Conservation (phyloP, 2,888 invertebrate genomes). For the Acanthosepion lycidas region DNA sequence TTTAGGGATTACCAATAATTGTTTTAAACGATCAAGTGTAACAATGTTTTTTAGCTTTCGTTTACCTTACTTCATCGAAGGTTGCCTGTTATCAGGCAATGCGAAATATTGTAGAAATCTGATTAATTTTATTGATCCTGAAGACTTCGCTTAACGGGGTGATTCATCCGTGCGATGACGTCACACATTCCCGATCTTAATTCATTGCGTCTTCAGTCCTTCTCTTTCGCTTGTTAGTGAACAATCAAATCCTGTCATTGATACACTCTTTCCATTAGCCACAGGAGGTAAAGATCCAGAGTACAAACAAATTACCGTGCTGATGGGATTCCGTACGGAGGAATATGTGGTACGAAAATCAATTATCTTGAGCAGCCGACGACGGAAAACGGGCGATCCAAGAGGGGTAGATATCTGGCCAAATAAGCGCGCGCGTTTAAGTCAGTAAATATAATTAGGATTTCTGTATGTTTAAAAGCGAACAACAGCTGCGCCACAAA, state of each 20-base stretch:
- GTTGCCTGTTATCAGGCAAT: background rate
- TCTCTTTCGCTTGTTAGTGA: background rate
- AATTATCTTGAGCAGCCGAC: background rate
- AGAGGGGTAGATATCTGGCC: background rate
- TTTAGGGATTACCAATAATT: no score
- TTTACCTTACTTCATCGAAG: no score
- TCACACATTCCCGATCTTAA: background rate
- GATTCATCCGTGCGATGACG: background rate
- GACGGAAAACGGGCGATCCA: background rate
- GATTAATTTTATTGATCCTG: background rate
- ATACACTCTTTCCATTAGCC: background rate
- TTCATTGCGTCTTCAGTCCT: background rate
- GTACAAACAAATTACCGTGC: slow-evolving; percentile 3
- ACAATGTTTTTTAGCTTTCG: no score
- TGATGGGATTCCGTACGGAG: background rate
- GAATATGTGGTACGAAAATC: background rate
- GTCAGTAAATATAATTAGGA: background rate
- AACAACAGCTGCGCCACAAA: slow-evolving; percentile 17
- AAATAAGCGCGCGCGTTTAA: background rate
- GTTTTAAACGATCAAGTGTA: no score
- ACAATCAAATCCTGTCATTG: background rate
- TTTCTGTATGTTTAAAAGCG: slow-evolving; percentile 21
- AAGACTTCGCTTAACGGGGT: background rate
- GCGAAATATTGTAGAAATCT: background rate
- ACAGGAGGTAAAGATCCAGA: background rate